Evolutionary conservation across 2,888 invertebrate species (phyloP).

Genomic region (Netelia virgata): DNA sequence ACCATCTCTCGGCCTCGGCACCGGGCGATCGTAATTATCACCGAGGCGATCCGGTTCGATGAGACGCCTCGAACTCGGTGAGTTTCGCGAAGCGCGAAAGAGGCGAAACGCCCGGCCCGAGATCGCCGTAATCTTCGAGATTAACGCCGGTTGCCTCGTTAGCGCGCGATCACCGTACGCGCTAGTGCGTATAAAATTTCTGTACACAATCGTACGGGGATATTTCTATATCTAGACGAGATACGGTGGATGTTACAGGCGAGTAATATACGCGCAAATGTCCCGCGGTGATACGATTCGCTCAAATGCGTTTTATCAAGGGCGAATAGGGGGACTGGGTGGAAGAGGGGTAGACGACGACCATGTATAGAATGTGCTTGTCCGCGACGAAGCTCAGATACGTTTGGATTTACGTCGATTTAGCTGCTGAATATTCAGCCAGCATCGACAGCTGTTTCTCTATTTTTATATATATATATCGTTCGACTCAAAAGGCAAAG

Average conservation of each 20-base stretch:
- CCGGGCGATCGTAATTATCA: conserved; percentile 63
- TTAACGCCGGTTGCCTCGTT: conserved; percentile 69
- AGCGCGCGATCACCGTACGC: conserved; percentile 62
- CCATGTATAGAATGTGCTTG: conserved; percentile 40
- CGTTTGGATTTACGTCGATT: conserved; percentile 11
- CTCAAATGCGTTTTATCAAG: conserved; percentile 37
- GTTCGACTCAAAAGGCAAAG: not conserved
- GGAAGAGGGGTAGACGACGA: conserved; percentile 1
- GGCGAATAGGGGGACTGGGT: not conserved
- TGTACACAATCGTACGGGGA: not conserved
- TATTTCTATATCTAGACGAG: conserved; percentile 12
- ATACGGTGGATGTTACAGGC: conserved; percentile 17
- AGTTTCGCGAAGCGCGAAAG: conserved; percentile 11
- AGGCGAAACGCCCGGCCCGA: not conserved
- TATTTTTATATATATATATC: conserved; percentile 11
- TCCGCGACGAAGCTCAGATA: conserved; percentile 20
- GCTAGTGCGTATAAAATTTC: conserved; percentile 60
- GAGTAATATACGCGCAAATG: conserved; percentile 23
- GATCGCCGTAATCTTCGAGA: conserved; percentile 65
- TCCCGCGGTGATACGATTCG: conserved; percentile 39
- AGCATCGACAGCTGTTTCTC: not conserved
- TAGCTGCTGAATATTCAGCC: conserved; percentile 1
- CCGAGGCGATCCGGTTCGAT: conserved; percentile 64
- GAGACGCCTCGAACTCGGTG: conserved; percentile 16
- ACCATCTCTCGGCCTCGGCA: conserved; percentile 34